Percentiles rank a stretch among this genome's conserved stretches.
These are phyloP conservation scores for Merodon equestris DNA, from an alignment of 2,888 invertebrate species.

Conservation along the genomic window DNA sequence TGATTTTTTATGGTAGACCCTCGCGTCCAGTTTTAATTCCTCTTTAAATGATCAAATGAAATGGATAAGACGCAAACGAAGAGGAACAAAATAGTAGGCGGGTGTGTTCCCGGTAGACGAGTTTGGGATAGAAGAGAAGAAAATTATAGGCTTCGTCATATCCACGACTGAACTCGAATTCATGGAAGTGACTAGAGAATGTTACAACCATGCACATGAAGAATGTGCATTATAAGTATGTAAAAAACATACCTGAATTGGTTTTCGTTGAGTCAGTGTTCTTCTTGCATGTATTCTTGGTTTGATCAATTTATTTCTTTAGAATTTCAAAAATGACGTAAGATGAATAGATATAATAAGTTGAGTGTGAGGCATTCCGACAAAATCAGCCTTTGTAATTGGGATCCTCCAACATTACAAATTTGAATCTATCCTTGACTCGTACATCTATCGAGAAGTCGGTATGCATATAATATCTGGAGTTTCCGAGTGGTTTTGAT, in stretches of 20 bases:
- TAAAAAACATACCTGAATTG: no score
- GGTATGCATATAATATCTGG: no score
- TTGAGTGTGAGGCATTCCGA: no score
- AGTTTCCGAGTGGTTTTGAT: no score
- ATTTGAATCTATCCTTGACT: no score
- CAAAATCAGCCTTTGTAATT: no score
- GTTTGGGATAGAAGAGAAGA: constrained; percentile 50
- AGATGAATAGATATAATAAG: no score
- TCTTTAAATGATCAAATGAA: constrained; percentile 35
- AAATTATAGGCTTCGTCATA: constrained; percentile 62
- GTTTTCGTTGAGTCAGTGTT: constrained; percentile 36
- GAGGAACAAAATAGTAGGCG: constrained; percentile 44
- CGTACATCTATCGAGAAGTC: no score
- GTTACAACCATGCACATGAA: neutral
- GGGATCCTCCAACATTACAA: no score
- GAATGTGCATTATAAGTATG: no score
- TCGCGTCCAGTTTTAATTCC: constrained; percentile 52
- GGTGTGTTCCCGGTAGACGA: constrained; percentile 1
- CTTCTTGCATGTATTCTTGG: constrained; percentile 38
- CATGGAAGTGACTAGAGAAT: constrained; percentile 54
- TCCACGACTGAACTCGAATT: constrained; percentile 49
- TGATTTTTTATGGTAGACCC: constrained; percentile 55
- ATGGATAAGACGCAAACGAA: constrained; percentile 7
- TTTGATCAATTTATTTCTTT: constrained; percentile 38
- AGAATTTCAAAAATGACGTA: constrained; percentile 30